phyloP scores from a whole-genome alignment of 2,888 invertebrate species.

The Trileptium ribeirensis region DNA sequence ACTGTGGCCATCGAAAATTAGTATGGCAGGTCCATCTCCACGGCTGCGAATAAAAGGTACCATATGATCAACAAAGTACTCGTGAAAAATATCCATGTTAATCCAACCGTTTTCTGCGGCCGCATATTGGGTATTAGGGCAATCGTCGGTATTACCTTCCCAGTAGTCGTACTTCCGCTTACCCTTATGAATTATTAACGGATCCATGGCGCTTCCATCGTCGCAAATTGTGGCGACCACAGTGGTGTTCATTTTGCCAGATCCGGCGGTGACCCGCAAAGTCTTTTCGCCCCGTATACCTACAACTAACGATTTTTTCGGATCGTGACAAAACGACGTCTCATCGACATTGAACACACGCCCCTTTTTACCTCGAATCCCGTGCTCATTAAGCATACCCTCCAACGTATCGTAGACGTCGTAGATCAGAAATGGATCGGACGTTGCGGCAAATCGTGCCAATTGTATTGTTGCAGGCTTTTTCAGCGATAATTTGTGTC shows the following conservation, averaged over 20 bases:
- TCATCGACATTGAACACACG: neutral
- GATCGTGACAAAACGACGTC: no score
- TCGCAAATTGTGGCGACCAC: neutral
- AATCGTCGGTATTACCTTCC: neutral
- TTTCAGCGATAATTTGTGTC: neutral
- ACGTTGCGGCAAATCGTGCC: neutral
- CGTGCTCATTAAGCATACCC: neutral
- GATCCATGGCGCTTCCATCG: neutral
- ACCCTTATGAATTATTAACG: neutral
- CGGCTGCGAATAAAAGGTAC: neutral
- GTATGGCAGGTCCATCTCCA: neutral
- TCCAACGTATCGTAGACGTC: neutral
- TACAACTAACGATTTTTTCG: neutral
- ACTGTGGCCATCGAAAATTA: slow-evolving; percentile 4
- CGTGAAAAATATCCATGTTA: neutral
- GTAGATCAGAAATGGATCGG: neutral
- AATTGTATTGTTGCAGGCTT: neutral
- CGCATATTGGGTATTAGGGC: neutral
- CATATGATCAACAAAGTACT: neutral
- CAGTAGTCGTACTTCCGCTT: neutral
- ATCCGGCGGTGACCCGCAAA: neutral
- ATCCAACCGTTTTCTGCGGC: slow-evolving; percentile 2
- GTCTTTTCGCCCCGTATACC: neutral
- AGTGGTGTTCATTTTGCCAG: neutral
- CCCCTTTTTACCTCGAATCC: neutral